phyloP scores from a whole-genome alignment of 1,140 invertebrate species.

The Habropoda laboriosa region DNA sequence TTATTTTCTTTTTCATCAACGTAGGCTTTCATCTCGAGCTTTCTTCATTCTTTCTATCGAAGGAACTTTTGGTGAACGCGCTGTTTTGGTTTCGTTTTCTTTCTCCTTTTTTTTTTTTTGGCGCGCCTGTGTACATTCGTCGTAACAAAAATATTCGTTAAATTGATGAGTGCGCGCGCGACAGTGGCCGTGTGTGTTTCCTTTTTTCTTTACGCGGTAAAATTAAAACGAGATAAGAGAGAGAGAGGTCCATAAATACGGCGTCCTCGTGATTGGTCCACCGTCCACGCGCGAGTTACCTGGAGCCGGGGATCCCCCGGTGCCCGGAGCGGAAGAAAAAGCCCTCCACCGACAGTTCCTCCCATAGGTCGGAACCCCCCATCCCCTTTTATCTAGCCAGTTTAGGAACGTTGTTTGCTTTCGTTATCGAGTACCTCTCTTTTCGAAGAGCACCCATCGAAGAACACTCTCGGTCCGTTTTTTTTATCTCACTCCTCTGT shows the following conservation, averaged over 20 bases:
- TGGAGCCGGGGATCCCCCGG: slow-evolving; percentile 20
- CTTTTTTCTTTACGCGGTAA: too few species aligned
- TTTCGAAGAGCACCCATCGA: slow-evolving; percentile 43
- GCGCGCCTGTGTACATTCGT: slow-evolving; percentile 66
- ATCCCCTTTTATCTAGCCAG: slow-evolving; percentile 55
- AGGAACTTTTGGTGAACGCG: slow-evolving; percentile 76
- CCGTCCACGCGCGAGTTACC: slow-evolving; percentile 49
- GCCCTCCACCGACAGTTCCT: slow-evolving; percentile 26
- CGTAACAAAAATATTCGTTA: slow-evolving; percentile 76
- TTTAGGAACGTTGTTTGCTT: slow-evolving; percentile 61
- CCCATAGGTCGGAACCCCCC: slow-evolving; percentile 35
- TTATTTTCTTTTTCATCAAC: too few species aligned
- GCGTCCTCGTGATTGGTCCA: slow-evolving; percentile 53
- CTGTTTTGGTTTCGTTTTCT: too few species aligned
- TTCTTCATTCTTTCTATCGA: slow-evolving; percentile 61
- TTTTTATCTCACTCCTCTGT: not conserved
- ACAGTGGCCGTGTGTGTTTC: slow-evolving; percentile 61
- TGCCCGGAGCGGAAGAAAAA: slow-evolving; percentile 33
- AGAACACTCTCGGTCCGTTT: slow-evolving; percentile 10
- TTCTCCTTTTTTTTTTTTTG: too few species aligned
- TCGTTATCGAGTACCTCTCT: slow-evolving; percentile 56
- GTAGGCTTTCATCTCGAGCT: too few species aligned
- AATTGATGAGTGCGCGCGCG: slow-evolving; percentile 44
- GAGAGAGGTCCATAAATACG: slow-evolving; percentile 12
- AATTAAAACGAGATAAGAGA: slow-evolving; percentile 33